A percentile compares a stretch with the other conserved stretches of the same genome.
These are phyloP conservation scores for Chalcis sispes DNA, from an alignment of 2,888 invertebrate genomes.

Conservation along the genomic window DNA sequence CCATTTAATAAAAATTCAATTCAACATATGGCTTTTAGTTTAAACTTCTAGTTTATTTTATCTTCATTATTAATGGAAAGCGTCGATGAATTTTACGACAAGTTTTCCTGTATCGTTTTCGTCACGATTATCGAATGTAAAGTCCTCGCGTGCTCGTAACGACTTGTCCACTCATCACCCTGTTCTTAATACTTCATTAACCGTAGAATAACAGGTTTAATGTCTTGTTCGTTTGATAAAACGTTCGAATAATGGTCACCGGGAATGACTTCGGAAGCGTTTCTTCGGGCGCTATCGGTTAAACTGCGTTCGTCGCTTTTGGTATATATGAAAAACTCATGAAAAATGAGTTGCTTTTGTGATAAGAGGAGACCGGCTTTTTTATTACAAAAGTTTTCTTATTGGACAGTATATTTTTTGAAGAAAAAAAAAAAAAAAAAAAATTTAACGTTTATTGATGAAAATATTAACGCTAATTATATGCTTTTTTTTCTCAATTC, in stretches of 20 bases:
- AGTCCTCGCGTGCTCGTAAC: constrained; percentile 15
- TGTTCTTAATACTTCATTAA: constrained; percentile 59
- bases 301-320: too few species aligned
- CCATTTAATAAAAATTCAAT: too few species aligned
- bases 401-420: too few species aligned
- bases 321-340: too few species aligned
- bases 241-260: constrained; percentile 55
- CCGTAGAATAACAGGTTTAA: constrained; percentile 60
- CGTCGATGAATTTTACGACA: background rate
- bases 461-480: too few species aligned
- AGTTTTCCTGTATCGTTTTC: constrained; percentile 49
- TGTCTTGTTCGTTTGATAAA: constrained; percentile 59
- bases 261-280: constrained; percentile 56
- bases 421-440: too few species aligned
- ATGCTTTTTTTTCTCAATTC: background rate
- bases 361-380: constrained; percentile 10
- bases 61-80: background rate
- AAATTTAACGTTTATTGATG: too few species aligned
- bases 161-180: constrained; percentile 1
- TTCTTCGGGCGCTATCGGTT: too few species aligned
- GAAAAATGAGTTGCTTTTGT: background rate
- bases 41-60: constrained; percentile 45
- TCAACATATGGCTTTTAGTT: too few species aligned
- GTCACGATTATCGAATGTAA: constrained; percentile 22
- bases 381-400: background rate